Conservation (phyloP, 2,113 vertebrate genomes). For the Chunga burmeisteri region DNA sequence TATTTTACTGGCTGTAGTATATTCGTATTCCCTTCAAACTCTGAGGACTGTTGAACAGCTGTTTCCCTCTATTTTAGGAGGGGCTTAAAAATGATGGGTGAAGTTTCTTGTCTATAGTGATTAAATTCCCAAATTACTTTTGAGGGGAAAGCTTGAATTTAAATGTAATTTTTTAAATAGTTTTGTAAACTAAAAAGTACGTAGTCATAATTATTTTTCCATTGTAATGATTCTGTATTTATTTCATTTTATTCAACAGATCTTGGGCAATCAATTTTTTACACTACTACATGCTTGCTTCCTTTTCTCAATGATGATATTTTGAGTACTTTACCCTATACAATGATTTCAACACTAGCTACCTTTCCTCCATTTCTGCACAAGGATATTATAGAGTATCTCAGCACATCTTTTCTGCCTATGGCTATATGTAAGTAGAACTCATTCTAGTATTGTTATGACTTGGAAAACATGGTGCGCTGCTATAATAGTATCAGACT, state of each 20-base stretch:
- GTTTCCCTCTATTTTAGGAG: background rate
- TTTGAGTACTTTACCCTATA: conserved; percentile 99
- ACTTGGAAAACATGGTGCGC: background rate
- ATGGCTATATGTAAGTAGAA: conserved; percentile 98
- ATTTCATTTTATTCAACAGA: conserved; percentile 84
- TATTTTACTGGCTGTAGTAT: background rate
- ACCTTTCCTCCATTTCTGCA: conserved; percentile 99
- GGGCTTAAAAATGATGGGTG: background rate
- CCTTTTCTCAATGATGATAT: conserved; percentile 99
- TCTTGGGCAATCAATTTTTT: conserved; percentile 99
- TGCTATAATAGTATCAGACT: background rate
- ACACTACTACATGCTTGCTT: conserved; percentile 97
- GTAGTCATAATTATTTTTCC: background rate
- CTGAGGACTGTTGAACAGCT: background rate
- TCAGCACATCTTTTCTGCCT: conserved; percentile 98
- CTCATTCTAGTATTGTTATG: background rate
- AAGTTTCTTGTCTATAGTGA: background rate
- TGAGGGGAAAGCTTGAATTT: background rate
- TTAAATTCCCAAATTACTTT: background rate
- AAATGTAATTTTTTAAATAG: background rate
- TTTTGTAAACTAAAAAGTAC: background rate
- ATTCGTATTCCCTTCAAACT: background rate
- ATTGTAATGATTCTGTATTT: conserved; percentile 55
- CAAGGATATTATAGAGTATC: conserved; percentile 99
- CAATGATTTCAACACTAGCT: conserved; percentile 99